Base-by-base conservation (phyloP, 2,888 invertebrate species). In the Metopia argyrocephala region DNA sequence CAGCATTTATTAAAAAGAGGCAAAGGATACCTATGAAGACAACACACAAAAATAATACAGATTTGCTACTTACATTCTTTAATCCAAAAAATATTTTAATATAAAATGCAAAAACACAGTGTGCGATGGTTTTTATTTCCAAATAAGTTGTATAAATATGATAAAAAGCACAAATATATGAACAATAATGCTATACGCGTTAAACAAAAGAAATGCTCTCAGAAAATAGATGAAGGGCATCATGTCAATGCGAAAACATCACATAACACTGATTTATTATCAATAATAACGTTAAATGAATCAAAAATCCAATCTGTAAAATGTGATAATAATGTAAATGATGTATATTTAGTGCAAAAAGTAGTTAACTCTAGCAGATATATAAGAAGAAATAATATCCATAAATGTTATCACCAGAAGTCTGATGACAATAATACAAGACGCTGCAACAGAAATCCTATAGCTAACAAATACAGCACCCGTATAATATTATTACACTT, bases 41-140 rank as follows among this genome's bases (percentile, higher is more conserved):
- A 59, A 50, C 31, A 61, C 15, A 21, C 69, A 7, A 57, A 70
- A 23, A 61, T 9, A 50, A 21, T 50, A n/a, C 20, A 2, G 2
- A 7, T 48, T 68, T 59, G 38, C 23, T 61, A 61, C 18, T 12
- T 18, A 25, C 25, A 38, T 46, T 18, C 21, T 12, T 28, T 9
- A 46, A 25, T 21, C 21, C 20, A 20, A 15, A n/a, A 46, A n/a
- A 56, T 15, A 31, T 64, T 15, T 5, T 48, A 76, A 62, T 38
- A 5, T 71, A 81, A 70, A 87, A 90, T 90, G 90, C 89, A 86
- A 87, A 89, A 89, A 89, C 90, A 90, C 88, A 90, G 89, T 79
- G 89, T 90, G 83, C 90, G 89, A 88, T 90, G 90, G 90, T 87
- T 84, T 70, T 65, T 54, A 54, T 23, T 57, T 62, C 23, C 50